Base-by-base conservation (phyloP, 2,888 invertebrate genomes). In the Caenorhabditis sp. region DNA sequence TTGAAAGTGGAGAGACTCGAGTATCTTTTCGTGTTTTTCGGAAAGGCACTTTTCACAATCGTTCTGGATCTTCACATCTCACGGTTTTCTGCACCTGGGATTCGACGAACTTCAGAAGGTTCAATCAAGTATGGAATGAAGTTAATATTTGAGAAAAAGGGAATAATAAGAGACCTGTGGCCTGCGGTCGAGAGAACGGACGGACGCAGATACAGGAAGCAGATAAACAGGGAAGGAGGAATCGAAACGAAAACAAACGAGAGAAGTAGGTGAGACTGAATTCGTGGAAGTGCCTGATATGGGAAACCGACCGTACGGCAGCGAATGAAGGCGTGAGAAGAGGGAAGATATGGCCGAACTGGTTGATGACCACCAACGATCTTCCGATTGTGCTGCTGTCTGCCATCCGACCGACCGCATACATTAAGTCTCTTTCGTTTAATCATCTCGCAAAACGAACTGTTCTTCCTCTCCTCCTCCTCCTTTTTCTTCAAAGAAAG, bases 191-290 rank as follows among this genome's bases (percentile, higher is more conserved):
- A 41, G 22, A n/a, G 26, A 26, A 22, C n/a, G 46, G 5, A n/a
- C 6, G 17, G 26, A 26, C 13, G 26, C 13, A 46, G 24, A 24
- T 22, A 24, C 11, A 7, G 45, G 24, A 13, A 45, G 24, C 20
- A 45, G 45, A 45, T 45, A 45, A 45, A 45, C 45, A 37, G 22
- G 39, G 13, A 41, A 26, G 26, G n/a, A n/a, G n/a, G 43, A 56
- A 56, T 30, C 6, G 30, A 9, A 56, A n/a, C n/a, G 43, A 48
- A 50, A 27, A 27, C 37, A 24, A 46, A 61, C 15, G 20, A 39
- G 46, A 55, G 45, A 65, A 65, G 53, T 65, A 65, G 63, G 63
- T 65, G 63, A 55, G 63, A 65, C 62, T 37, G 52, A 52, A 63
- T 30, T 22, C 41, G 22, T 46, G 52, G 62, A 53, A 53, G 62